Base-by-base conservation (phyloP, 2,113 vertebrate genomes). In the Heterochromis multidens region DNA sequence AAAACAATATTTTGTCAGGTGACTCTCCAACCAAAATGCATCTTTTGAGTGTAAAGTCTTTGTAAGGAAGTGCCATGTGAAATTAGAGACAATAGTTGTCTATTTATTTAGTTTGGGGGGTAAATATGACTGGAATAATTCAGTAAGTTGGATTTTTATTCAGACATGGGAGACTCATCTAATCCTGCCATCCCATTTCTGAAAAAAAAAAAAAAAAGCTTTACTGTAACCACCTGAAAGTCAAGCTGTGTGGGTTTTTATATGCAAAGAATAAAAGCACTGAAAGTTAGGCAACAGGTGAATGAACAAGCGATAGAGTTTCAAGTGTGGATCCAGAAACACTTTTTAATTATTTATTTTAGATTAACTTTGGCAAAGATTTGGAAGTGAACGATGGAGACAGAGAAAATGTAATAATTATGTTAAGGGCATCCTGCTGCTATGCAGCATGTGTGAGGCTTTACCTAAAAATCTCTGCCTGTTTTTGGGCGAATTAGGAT, bases 401-500 rank as follows among this genome's bases (percentile, higher is more conserved):
- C 46, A 61, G 72, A 52, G 78, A 82, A 87, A 88, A 88, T 74
- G 86, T 23, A 72, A 43, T 23, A 87, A 43, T 6, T 5, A 61
- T 87, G 83, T 90, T 93, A 91, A 59, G 79, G 56, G 49, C 49
- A 84, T 85, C 23, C 91, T 93, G 83, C 77, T 95, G 93, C 83
- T 25, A 43, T 59, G 77, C 82, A 46, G 90, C 86, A 93, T 86
- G 85, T 93, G 89, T 87, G 80, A 91, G 81, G 93, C 86, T 92
- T 90, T 91, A 90, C 87, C 87, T 93, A 74, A 74, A 91, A 94
- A 91, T 84, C 84, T 82, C 80, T 79, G 88, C 56, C 79, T 89
- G 76, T 16, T 83, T 92, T 57, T 83, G 85, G 84, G 78, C 89
- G 88, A 92, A 92, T 92, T 85, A 82, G 87, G 87, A 91, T 78